phyloP scores from a whole-genome alignment of 1,140 invertebrate genomes.

The Heliothis subflexa region DNA sequence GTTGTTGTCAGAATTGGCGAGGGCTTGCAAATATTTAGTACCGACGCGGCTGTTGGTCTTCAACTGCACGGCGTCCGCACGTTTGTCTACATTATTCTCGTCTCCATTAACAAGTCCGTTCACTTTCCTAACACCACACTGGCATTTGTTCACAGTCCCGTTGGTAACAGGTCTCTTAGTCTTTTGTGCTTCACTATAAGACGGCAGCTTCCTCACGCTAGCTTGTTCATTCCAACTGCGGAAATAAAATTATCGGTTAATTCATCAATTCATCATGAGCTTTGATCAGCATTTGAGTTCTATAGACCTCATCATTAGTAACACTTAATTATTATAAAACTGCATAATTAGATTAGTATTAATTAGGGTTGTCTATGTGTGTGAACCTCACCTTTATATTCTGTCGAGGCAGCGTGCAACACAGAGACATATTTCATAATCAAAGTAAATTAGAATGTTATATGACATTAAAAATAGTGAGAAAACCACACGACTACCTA shows the following conservation, averaged over 20 bases:
- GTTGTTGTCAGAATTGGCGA: slow-evolving; percentile 68
- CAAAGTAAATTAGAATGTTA: slow-evolving; percentile 63
- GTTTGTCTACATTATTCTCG: slow-evolving; percentile 63
- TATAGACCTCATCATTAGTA: too few species aligned
- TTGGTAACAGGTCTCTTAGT: slow-evolving; percentile 80
- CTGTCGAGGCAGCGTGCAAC: slow-evolving; percentile 83
- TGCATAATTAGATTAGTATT: too few species aligned
- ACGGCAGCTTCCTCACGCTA: slow-evolving; percentile 82
- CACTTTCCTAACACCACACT: slow-evolving; percentile 78
- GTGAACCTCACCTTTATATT: slow-evolving; percentile 80
- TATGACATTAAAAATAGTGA: neutral
- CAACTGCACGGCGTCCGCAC: slow-evolving; percentile 64
- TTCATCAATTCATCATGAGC: too few species aligned
- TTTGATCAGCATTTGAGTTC: too few species aligned
- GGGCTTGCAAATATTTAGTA: slow-evolving; percentile 82
- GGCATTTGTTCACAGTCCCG: slow-evolving; percentile 77
- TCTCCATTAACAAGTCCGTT: slow-evolving; percentile 69
- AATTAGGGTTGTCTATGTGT: neutral
- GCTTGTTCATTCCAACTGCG: slow-evolving; percentile 85
- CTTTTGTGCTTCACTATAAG: slow-evolving; percentile 85
- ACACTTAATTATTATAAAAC: too few species aligned
- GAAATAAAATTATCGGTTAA: slow-evolving; percentile 31
- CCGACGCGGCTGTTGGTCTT: slow-evolving; percentile 82
- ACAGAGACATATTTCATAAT: slow-evolving; percentile 80
- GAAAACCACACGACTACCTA: slow-evolving; percentile 56